Evolutionary conservation across 2,888 invertebrate genomes (phyloP).

Genomic region (Noctua fimbriata): DNA sequence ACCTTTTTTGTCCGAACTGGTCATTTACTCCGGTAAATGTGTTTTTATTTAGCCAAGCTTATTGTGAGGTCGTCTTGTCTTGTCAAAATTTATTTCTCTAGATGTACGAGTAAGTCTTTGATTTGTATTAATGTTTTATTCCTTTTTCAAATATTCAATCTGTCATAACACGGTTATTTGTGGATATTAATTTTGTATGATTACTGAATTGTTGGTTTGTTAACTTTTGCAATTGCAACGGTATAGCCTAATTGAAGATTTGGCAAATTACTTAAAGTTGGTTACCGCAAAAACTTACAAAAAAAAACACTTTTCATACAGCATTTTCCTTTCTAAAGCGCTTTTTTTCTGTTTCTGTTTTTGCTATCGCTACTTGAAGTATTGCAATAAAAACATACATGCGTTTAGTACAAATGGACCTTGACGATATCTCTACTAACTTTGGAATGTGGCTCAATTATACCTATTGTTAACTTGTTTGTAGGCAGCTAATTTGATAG

Average conservation of each 20-base stretch:
- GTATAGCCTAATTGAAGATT: constrained; percentile 9
- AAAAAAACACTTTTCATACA: constrained; percentile 13
- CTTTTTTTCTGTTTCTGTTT: not conserved
- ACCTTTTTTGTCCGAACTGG: constrained; percentile 47
- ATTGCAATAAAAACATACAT: constrained; percentile 61
- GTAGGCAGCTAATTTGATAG: constrained; percentile 6
- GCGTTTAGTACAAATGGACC: constrained; percentile 43
- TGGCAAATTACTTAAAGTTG: constrained; percentile 33
- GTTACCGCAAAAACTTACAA: constrained; percentile 21
- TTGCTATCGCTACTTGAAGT: constrained; percentile 43
- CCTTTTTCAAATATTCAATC: constrained; percentile 32
- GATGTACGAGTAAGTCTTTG: constrained; percentile 14
- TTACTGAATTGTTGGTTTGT: constrained; percentile 17
- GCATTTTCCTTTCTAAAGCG: constrained; percentile 28
- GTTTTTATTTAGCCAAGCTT: constrained; percentile 50
- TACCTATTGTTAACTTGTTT: constrained; percentile 54
- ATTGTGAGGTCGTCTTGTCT: constrained; percentile 48
- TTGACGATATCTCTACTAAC: constrained; percentile 52
- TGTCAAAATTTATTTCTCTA: constrained; percentile 43
- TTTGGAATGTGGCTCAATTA: constrained; percentile 57
- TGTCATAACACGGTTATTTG: constrained; percentile 45
- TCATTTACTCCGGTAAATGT: constrained; percentile 56
- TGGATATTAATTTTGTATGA: constrained; percentile 31
- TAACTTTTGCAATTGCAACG: constrained; percentile 14
- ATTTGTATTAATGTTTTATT: constrained; percentile 33